Percentiles rank a stretch among this genome's conserved stretches.
Evolutionary conservation across 2,113 vertebrate species (phyloP).

Genomic region (Cygnus atratus): DNA sequence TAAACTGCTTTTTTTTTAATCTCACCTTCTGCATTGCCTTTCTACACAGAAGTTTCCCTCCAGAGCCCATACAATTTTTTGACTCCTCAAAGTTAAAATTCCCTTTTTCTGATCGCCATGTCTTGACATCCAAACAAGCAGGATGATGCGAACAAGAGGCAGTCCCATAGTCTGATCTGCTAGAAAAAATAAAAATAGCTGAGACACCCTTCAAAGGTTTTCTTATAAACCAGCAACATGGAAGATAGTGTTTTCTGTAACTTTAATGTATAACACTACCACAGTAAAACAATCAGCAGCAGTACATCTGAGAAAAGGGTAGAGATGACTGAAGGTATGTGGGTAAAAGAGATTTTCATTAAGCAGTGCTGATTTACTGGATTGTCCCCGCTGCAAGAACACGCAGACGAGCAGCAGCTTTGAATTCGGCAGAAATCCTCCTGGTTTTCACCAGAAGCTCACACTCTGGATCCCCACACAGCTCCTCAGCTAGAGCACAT

Average conservation of each 20-base stretch:
- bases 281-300: background rate
- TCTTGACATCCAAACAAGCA: background rate
- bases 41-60: background rate
- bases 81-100: background rate
- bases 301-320: background rate
- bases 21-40: background rate
- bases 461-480: background rate
- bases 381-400: background rate
- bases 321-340: background rate
- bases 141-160: background rate
- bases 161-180: background rate
- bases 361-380: background rate
- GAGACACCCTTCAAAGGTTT: background rate
- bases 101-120: background rate
- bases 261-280: background rate
- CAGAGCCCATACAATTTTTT: background rate
- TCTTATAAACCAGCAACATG: background rate
- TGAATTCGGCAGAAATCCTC: background rate
- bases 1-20: background rate
- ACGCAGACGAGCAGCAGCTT: rapidly evolving
- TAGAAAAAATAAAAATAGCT: background rate
- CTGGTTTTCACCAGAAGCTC: background rate
- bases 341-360: background rate
- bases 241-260: background rate
- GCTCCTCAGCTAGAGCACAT: background rate